These are phyloP conservation scores for Myiagra hebetior DNA, from an alignment of 2,113 vertebrate genomes.

Conservation along the genomic window DNA sequence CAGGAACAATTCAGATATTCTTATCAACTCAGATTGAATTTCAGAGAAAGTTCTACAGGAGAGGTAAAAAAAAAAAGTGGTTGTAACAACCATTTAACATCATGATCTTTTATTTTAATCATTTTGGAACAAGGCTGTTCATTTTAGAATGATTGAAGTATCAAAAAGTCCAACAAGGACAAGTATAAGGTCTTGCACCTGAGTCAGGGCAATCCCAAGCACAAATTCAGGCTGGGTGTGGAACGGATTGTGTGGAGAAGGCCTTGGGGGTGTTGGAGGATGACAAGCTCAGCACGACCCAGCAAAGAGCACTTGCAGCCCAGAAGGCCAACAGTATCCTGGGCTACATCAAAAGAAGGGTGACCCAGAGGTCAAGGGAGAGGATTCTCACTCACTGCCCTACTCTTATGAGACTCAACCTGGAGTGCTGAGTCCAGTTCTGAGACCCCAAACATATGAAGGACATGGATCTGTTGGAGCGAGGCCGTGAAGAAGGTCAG, in stretches of 20 bases:
- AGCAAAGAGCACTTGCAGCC: neutral
- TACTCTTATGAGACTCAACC: neutral
- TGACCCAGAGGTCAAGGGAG: neutral
- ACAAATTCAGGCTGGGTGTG: neutral
- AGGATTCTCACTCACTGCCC: neutral
- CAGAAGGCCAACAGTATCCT: neutral
- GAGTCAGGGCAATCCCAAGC: neutral
- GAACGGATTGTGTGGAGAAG: neutral
- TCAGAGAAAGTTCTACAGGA: neutral
- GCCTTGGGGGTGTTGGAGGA: neutral
- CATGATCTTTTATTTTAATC: neutral
- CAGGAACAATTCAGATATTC: neutral
- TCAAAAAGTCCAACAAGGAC: neutral
- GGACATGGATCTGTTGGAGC: neutral
- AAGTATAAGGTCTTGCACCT: neutral
- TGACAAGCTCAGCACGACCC: neutral
- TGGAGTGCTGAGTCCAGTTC: neutral
- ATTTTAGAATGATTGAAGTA: neutral
- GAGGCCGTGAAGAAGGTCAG: rapidly evolving
- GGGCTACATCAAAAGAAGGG: neutral
- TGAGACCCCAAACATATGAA: neutral
- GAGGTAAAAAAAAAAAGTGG: rapidly evolving
- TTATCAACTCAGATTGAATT: neutral
- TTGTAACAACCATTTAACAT: neutral
- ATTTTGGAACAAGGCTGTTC: neutral